Evolutionary conservation across 2,888 invertebrate species (phyloP).

Genomic region (Erpobdella octoculata): DNA sequence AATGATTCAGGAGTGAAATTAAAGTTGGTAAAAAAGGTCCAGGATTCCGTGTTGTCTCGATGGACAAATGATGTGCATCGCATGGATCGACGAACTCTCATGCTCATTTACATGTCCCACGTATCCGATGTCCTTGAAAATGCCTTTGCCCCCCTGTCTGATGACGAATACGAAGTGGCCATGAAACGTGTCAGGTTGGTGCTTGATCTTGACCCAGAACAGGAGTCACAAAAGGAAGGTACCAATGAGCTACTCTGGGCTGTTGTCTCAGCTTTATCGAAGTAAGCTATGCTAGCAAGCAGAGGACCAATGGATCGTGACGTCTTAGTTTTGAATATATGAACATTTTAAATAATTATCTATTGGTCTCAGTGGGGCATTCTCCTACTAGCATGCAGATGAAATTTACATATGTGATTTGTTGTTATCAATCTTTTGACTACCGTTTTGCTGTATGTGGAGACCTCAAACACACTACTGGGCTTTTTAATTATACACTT

Average conservation of each 20-base stretch:
- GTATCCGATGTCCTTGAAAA: conserved; percentile 98
- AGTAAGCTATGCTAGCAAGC: conserved; percentile 57
- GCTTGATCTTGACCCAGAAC: conserved; percentile 91
- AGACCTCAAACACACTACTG: too few relatives aligned
- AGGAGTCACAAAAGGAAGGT: conserved; percentile 73
- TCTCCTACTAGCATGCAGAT: too few relatives aligned
- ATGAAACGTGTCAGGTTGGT: conserved; percentile 92
- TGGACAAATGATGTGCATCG: conserved; percentile 93
- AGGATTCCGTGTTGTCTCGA: conserved; percentile 84
- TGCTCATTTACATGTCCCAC: conserved; percentile 88
- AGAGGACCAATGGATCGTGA: too few relatives aligned
- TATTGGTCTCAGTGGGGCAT: too few relatives aligned
- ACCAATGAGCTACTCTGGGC: conserved; percentile 86
- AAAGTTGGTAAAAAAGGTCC: conserved; percentile 84
- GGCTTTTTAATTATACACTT: too few relatives aligned
- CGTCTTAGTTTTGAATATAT: too few relatives aligned
- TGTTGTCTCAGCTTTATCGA: conserved; percentile 93
- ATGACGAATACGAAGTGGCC: conserved; percentile 91
- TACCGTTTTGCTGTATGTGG: too few relatives aligned
- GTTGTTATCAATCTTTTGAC: too few relatives aligned
- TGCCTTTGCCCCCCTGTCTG: conserved; percentile 90
- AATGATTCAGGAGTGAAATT: conserved; percentile 90
- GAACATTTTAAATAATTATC: too few relatives aligned
- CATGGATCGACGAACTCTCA: conserved; percentile 88
- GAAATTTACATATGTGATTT: too few relatives aligned